Conservation (phyloP, 2,797 vertebrate genomes). For the Limosa lapponica region DNA sequence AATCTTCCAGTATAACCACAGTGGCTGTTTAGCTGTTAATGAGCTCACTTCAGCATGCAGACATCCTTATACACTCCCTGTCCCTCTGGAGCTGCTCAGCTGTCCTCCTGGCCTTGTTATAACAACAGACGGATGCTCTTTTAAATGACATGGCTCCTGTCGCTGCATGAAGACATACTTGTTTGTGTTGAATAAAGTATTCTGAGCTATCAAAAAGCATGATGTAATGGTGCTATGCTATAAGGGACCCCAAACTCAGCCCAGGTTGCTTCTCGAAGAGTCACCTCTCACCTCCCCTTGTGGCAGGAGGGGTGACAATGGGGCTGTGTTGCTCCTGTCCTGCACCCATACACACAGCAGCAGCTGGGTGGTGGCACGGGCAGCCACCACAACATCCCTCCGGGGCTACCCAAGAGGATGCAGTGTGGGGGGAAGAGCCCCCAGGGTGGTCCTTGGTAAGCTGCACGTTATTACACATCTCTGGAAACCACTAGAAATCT, state of each 20-base stretch:
- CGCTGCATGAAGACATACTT: accelerated
- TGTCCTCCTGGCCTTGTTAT: not conserved
- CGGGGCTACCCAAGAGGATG: not conserved
- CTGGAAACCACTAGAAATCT: not conserved
- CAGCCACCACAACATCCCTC: not conserved
- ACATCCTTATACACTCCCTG: not conserved
- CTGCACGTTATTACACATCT: not conserved
- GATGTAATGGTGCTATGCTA: not conserved
- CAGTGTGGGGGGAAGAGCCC: not conserved
- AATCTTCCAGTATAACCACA: not conserved
- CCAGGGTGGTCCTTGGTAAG: accelerated
- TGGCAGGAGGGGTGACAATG: not conserved
- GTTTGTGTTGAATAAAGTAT: not conserved
- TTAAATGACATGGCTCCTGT: not conserved
- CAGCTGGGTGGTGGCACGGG: not conserved
- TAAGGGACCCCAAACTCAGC: not conserved
- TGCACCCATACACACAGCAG: not conserved
- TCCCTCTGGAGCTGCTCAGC: not conserved
- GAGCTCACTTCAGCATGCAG: not conserved
- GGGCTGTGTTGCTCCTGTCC: not conserved
- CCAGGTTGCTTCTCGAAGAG: not conserved
- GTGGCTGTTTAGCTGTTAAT: not conserved
- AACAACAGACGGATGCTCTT: not conserved
- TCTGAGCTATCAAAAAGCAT: not conserved
- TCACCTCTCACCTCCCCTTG: accelerated